These are phyloP conservation scores for Magallana ariakensis DNA, from an alignment of 1,140 invertebrate genomes.

Conservation along the genomic window DNA sequence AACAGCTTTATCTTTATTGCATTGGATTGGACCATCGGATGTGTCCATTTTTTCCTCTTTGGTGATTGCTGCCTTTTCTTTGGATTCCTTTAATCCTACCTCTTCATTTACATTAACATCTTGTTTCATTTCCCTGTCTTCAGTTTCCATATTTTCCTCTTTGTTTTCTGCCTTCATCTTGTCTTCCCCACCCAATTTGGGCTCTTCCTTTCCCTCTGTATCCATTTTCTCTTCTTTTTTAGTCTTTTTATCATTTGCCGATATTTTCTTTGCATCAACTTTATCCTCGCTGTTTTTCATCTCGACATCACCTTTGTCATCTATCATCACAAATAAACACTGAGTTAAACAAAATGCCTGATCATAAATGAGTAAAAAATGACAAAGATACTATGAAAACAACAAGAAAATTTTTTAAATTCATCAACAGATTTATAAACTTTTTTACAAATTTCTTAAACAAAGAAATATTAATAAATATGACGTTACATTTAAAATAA, in stretches of 20 bases:
- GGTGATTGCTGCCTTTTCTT: neutral
- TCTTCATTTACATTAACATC: neutral
- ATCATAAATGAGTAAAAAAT: too few species aligned
- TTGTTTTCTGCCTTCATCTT: neutral
- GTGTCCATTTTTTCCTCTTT: neutral
- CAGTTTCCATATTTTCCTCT: constrained; percentile 23
- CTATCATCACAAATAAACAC: neutral
- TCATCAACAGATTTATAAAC: too few species aligned
- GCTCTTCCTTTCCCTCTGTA: neutral
- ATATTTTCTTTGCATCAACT: neutral
- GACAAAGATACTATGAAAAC: too few species aligned
- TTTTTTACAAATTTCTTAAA: too few species aligned
- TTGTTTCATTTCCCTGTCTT: neutral
- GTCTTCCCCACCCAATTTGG: neutral
- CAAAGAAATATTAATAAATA: too few species aligned
- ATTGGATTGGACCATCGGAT: neutral
- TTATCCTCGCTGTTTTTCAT: neutral
- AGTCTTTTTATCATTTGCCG: neutral
- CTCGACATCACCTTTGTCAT: neutral
- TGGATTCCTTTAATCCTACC: neutral
- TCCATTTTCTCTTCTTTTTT: constrained; percentile 1
- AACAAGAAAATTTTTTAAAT: too few species aligned
- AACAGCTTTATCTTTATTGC: neutral
- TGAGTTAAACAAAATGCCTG: too few species aligned
- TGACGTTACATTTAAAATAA: too few species aligned